phyloP scores from a whole-genome alignment of 2,113 vertebrate species.

The Microtus ochrogaster region DNA sequence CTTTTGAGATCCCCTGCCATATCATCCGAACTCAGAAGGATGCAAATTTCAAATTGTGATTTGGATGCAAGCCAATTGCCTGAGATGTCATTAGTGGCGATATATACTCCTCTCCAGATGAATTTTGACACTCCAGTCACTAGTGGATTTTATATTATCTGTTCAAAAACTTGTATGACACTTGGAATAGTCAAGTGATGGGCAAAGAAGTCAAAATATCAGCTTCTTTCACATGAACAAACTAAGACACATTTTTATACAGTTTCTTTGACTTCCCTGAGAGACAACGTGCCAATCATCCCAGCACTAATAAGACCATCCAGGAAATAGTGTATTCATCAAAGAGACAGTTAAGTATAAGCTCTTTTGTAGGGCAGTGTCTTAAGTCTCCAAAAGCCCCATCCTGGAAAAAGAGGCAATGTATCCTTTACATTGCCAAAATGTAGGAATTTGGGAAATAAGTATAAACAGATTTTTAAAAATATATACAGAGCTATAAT shows the following conservation, averaged over 20 bases:
- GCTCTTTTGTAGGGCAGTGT: constrained; percentile 55
- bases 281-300: constrained; percentile 65
- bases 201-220: constrained; percentile 60
- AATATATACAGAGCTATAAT: neutral
- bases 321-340: constrained; percentile 55
- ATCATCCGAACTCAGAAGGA: neutral
- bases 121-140: constrained; percentile 26
- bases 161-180: constrained; percentile 58
- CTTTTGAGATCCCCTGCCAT: neutral
- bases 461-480: constrained; percentile 59
- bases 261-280: constrained; percentile 45
- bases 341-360: constrained; percentile 60
- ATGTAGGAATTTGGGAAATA: neutral
- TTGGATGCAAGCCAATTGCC: neutral
- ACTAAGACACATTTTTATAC: constrained; percentile 50
- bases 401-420: constrained; percentile 20
- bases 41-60: neutral
- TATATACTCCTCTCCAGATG: neutral
- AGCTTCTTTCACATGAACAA: constrained; percentile 58
- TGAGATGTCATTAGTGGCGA: neutral
- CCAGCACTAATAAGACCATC: constrained; percentile 68
- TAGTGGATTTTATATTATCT: constrained; percentile 48
- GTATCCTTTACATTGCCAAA: constrained; percentile 5
- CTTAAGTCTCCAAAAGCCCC: neutral
- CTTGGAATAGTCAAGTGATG: constrained; percentile 43